Evolutionary conservation across 1,140 invertebrate genomes (phyloP).

Genomic region (Cylas formicarius): DNA sequence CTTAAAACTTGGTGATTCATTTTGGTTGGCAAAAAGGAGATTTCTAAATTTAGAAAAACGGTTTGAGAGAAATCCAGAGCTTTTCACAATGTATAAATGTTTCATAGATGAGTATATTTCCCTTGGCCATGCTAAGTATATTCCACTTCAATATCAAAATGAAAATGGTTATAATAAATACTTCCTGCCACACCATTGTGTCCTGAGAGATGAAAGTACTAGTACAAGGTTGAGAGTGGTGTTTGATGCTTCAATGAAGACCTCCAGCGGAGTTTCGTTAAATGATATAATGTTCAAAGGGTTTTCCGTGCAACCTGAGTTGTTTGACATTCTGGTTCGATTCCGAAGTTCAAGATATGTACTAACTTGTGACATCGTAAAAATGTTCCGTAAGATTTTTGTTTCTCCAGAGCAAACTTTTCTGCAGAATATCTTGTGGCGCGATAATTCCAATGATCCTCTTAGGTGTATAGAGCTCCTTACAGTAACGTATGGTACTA

Average conservation of each 20-base stretch:
- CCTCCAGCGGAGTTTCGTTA: slow-evolving; percentile 31
- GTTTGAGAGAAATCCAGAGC: not conserved
- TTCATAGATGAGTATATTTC: slow-evolving; percentile 32
- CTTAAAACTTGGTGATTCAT: slow-evolving; percentile 7
- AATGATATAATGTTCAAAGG: slow-evolving; percentile 27
- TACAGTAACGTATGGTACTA: slow-evolving; percentile 14
- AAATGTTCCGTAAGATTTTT: slow-evolving; percentile 10
- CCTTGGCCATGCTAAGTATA: slow-evolving; percentile 26
- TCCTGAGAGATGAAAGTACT: slow-evolving; percentile 24
- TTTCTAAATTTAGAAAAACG: slow-evolving; percentile 5
- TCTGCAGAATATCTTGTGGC: slow-evolving; percentile 8
- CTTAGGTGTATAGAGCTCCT: slow-evolving; percentile 11
- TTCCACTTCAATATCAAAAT: slow-evolving; percentile 8
- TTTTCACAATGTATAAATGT: slow-evolving; percentile 15
- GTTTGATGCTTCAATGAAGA: slow-evolving; percentile 36
- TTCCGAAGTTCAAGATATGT: slow-evolving; percentile 9
- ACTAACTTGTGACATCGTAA: slow-evolving; percentile 9
- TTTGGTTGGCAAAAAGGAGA: not conserved
- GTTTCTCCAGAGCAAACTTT: slow-evolving; percentile 9
- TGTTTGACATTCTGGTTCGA: slow-evolving; percentile 14
- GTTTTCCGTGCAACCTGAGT: slow-evolving; percentile 19
- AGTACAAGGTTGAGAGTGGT: slow-evolving; percentile 37
- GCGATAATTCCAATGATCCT: not conserved
- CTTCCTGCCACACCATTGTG: slow-evolving; percentile 27
- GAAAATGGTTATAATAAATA: slow-evolving; percentile 1